A percentile compares a stretch with the other conserved stretches of the same genome.
Evolutionary conservation across 2,797 vertebrate species (phyloP).

Genomic region (Anguilla obscura): DNA sequence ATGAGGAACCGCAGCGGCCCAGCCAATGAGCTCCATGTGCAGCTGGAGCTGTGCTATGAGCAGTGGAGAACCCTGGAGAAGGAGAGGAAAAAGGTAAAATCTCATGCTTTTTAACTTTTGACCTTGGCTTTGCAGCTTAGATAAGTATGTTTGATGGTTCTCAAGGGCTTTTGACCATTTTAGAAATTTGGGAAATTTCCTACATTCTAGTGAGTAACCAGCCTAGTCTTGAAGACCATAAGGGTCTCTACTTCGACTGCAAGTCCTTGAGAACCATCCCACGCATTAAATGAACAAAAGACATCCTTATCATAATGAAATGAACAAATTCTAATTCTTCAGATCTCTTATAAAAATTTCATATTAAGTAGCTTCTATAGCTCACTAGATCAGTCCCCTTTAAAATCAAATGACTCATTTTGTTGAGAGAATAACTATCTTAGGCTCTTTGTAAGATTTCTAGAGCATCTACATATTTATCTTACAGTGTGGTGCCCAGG

Average conservation of each 20-base stretch:
- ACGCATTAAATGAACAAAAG: background rate
- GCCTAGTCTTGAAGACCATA: background rate
- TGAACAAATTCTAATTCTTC: too few species aligned
- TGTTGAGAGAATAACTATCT: background rate
- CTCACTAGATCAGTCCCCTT: too few species aligned
- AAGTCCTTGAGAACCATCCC: background rate
- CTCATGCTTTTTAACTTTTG: background rate
- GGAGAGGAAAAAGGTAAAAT: conserved; percentile 66
- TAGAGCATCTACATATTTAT: background rate
- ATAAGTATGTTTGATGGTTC: background rate
- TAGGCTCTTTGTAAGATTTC: background rate
- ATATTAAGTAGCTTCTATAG: too few species aligned
- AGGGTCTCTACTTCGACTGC: background rate
- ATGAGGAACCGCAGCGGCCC: conserved; percentile 59
- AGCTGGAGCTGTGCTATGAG: conserved; percentile 63
- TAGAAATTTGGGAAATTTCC: background rate
- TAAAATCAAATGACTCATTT: too few species aligned
- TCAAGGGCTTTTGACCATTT: background rate
- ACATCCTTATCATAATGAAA: background rate
- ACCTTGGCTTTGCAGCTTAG: background rate
- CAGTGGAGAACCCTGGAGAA: conserved; percentile 68
- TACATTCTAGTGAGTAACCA: too few species aligned
- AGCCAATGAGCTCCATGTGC: conserved; percentile 55
- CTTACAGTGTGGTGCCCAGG: background rate
- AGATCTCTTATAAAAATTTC: too few species aligned